phyloP scores from a whole-genome alignment of 2,797 vertebrate species.

The Eremophila alpestris region DNA sequence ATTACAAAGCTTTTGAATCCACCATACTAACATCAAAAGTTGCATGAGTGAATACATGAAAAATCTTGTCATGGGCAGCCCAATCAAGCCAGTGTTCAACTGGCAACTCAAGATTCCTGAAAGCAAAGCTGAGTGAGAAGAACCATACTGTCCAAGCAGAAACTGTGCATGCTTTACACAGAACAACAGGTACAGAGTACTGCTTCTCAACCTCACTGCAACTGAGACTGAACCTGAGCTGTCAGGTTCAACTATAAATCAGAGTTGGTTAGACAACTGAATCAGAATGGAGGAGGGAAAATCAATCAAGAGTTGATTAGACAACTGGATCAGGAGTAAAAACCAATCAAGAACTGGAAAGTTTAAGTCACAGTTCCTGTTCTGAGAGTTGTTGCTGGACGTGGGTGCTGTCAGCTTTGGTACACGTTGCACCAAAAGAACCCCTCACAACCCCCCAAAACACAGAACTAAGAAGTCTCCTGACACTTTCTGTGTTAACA shows the following conservation, averaged over 20 bases:
- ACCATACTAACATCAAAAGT: neutral
- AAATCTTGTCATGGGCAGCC: neutral
- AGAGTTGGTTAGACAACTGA: neutral
- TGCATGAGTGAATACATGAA: neutral
- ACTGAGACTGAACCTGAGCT: neutral
- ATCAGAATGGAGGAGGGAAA: neutral
- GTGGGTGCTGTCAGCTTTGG: neutral
- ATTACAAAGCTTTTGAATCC: neutral
- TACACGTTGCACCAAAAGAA: neutral
- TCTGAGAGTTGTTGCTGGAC: neutral
- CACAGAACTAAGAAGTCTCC: neutral
- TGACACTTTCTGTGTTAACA: neutral
- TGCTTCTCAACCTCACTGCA: neutral
- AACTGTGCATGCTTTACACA: neutral
- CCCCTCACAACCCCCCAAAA: accelerated
- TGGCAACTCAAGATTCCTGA: neutral
- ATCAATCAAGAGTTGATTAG: neutral
- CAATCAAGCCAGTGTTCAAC: neutral
- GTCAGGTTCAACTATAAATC: neutral
- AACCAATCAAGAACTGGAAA: neutral
- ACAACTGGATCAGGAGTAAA: neutral
- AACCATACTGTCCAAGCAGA: neutral
- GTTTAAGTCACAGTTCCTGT: neutral
- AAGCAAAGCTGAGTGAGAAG: neutral
- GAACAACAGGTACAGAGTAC: neutral